Evolutionary conservation across 2,888 invertebrate genomes (phyloP), one percentile per base, ranked within the genome.

Genomic region (Oscheius sp.): DNA sequence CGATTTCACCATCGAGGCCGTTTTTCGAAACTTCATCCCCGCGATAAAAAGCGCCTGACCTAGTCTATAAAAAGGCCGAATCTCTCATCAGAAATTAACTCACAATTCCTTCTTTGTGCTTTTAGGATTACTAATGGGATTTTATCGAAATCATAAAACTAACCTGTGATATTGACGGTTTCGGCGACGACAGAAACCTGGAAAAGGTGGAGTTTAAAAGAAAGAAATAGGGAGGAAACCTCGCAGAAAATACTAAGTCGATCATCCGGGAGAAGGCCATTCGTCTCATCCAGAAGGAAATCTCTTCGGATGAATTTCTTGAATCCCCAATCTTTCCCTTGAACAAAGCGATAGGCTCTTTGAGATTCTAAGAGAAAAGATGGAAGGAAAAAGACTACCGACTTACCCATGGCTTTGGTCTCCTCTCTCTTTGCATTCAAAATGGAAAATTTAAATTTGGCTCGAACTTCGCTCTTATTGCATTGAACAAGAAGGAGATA

Each of bases 241-340:
- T 86, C 96, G 95, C 87, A 97, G 94, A 80, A 80, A 25, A 98
- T 96, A 88, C 97, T 97, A 88, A 98, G 91, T 90, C 96, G 96
- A 89, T 98, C 98, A 88, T 99, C 97, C 20, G 98, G 97, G 85
- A 98, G 90, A 53, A 98, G 91, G 82, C 98, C 98, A 88, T 98
- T 99, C 72, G 95, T 94, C 90, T 98, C 98, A 88, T 98, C 98
- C 88, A 98, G 90, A 76, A 99, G 91, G 89, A 98, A 98, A 89
- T 99, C 98, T 89, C 98, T 91, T 87, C 97, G 91, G 81, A 98
- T 98, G 88, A 98, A 98, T 89, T 98, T 99, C 90, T 99, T 99
- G 90, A 98, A 98, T 71, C 98, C 98, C 98, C 98, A 98, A 90
- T 98, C 98, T 90, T 99, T 98, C 84, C 98, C 98, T 90, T 98